Evolutionary conservation across 2,888 invertebrate species (phyloP).

Genomic region (Acronicta aceris): DNA sequence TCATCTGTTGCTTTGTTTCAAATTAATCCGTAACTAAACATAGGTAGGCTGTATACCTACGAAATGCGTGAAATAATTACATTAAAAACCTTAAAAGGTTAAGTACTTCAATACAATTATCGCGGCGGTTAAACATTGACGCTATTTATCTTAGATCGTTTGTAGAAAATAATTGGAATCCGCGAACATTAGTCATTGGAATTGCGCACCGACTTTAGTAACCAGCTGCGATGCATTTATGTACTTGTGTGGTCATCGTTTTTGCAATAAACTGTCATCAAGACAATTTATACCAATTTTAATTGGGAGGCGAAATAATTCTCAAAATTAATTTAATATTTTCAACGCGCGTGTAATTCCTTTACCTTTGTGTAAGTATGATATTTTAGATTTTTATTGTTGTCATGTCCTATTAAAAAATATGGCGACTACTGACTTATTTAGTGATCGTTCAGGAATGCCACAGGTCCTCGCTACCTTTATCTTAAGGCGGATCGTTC

Average conservation of each 20-base stretch:
- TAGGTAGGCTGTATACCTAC: slow-evolving; percentile 5
- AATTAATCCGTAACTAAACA: slow-evolving; percentile 11
- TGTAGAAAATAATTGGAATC: slow-evolving; percentile 44
- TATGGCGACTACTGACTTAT: slow-evolving; percentile 14
- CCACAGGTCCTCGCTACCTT: slow-evolving; percentile 19
- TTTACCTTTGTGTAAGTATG: not conserved
- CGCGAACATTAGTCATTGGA: slow-evolving; percentile 32
- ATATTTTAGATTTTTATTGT: not conserved
- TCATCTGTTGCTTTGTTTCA: slow-evolving; percentile 9
- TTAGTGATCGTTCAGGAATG: slow-evolving; percentile 26
- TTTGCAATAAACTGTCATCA: slow-evolving; percentile 46
- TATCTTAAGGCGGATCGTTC: no score
- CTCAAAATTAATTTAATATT: slow-evolving; percentile 41
- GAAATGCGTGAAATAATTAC: slow-evolving; percentile 33
- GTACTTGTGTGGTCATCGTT: slow-evolving; percentile 41
- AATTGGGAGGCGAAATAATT: slow-evolving; percentile 27
- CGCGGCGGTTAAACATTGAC: slow-evolving; percentile 33
- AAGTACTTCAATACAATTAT: slow-evolving; percentile 44
- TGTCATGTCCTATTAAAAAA: slow-evolving; percentile 38
- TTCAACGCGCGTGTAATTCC: slow-evolving; percentile 10
- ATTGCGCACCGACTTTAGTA: slow-evolving; percentile 17
- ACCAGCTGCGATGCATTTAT: slow-evolving; percentile 36
- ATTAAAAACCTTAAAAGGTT: slow-evolving; percentile 40
- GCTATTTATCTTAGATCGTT: slow-evolving; percentile 43
- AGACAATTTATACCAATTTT: slow-evolving; percentile 33